phyloP scores from a whole-genome alignment of 2,113 vertebrate species.

The Alosa alosa region DNA sequence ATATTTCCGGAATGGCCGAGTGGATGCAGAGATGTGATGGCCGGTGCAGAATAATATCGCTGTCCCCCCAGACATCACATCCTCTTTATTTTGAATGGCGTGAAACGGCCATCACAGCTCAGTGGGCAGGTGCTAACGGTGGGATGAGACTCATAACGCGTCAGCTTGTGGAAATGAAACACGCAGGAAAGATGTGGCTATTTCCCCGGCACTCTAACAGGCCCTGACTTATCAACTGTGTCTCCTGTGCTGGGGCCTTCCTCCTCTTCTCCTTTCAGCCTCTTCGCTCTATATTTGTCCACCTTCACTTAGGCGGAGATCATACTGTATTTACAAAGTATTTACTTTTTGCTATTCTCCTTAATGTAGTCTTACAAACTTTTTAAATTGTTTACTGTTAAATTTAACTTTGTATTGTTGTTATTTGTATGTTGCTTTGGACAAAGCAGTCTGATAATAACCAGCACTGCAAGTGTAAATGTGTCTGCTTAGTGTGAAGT shows the following conservation, averaged over 20 bases:
- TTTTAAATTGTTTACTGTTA: too few relatives aligned
- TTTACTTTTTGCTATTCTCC: too few relatives aligned
- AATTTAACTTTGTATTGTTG: too few relatives aligned
- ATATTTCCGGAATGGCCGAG: too few relatives aligned
- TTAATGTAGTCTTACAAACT: too few relatives aligned
- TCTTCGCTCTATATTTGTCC: background rate
- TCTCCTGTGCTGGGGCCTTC: background rate
- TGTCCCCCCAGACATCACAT: background rate
- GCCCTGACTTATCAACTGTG: background rate
- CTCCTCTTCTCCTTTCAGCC: background rate
- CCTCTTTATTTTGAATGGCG: background rate
- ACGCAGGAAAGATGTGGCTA: background rate
- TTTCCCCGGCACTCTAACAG: background rate
- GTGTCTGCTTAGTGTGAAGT: background rate
- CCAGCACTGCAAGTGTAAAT: background rate
- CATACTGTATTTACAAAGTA: too few relatives aligned
- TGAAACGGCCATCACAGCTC: background rate
- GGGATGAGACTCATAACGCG: background rate
- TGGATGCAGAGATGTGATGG: background rate
- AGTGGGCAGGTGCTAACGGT: background rate
- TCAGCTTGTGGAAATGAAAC: slow-evolving; percentile 7
- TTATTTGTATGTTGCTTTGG: too few relatives aligned
- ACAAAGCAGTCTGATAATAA: too few relatives aligned
- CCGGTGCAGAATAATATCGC: background rate
- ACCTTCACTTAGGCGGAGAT: background rate